Base-by-base conservation (phyloP, 2,888 invertebrate species). In the Lysandra bellargus region DNA sequence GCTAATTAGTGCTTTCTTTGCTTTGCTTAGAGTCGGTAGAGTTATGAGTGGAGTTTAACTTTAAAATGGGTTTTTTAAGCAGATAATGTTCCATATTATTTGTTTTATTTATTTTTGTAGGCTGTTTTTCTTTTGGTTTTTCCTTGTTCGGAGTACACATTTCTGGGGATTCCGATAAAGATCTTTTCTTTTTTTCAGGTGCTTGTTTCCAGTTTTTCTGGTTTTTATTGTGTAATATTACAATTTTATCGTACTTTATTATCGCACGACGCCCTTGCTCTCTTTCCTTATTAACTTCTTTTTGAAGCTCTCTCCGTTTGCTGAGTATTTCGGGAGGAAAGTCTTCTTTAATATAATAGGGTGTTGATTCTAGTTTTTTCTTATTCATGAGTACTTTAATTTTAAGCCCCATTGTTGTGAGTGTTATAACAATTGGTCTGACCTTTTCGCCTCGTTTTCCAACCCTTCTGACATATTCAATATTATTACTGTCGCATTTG, bases 171-270 rank as follows among this genome's bases (percentile, higher is more conserved):
- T 78, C 49, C 2, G 72, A 78, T n/a, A 78, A 4, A 33, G 53
- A 30, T 72, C 37, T 49, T 81, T 49, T 78, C 37, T 78, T 33
- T 72, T n/a, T 78, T 1, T 37, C 53, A 33, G 33, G 40, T 73
- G 14, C 37, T 40, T 17, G 17, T 12, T 49, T 49, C 33, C n/a
- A n/a, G 7, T 30, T 69, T 72, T 33, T 9, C 72, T 57, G 3
- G 5, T 73, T 44, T 6, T 72, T 37, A 0, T 80, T 81, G 12
- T 75, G 57, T 17, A 77, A 9, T 78, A 83, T 80, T 3, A 82
- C 60, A 12, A 82, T 75, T 80, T 82, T 82, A 30, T 82, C 82
- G 49, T 83, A 83, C 80, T 82, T 82, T n/a, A 83, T 80, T 80
- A 79, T 81, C 12, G 79, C 82, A 17, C 6, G 40, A 44, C 81